phyloP scores from a whole-genome alignment of 2,888 invertebrate species.

The Anoncus sp. region DNA sequence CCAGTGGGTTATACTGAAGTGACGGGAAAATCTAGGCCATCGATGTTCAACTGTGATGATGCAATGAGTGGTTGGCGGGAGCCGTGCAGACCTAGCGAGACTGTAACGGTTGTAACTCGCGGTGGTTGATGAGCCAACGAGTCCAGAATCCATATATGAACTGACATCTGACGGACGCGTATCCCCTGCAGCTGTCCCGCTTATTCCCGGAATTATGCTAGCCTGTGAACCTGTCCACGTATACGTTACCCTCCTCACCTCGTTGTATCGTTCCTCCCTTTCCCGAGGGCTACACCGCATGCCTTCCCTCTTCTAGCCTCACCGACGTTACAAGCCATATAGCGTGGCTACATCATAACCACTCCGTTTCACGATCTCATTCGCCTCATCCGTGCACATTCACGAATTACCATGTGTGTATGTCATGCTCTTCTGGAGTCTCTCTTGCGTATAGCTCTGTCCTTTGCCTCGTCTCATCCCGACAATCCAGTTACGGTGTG shows the following conservation, averaged over 20 bases:
- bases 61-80: neutral
- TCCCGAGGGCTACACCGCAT: constrained; percentile 12
- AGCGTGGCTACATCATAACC: neutral
- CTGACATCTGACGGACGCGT: constrained; percentile 63
- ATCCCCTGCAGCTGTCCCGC: constrained; percentile 65
- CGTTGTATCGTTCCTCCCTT: constrained; percentile 25
- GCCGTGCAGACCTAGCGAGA: constrained; percentile 4
- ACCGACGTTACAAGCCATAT: constrained; percentile 28
- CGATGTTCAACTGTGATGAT: neutral
- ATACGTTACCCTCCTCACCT: constrained; percentile 46
- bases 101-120: constrained; percentile 17
- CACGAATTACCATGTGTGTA: too few species aligned
- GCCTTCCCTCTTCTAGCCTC: constrained; percentile 41
- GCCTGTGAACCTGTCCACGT: constrained; percentile 72
- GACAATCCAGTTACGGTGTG: constrained; percentile 20
- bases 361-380: constrained; percentile 29
- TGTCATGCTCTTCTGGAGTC: neutral
- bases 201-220: constrained; percentile 77
- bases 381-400: constrained; percentile 42
- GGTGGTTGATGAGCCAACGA: constrained; percentile 25
- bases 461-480: constrained; percentile 18
- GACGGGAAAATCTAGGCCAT: too few species aligned
- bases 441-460: constrained; percentile 14
- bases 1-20: too few species aligned
- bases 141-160: constrained; percentile 51